Percentiles rank a stretch among this genome's conserved stretches.
phyloP scores from a whole-genome alignment of 2,888 invertebrate species.

The Stenodema calcarata region DNA sequence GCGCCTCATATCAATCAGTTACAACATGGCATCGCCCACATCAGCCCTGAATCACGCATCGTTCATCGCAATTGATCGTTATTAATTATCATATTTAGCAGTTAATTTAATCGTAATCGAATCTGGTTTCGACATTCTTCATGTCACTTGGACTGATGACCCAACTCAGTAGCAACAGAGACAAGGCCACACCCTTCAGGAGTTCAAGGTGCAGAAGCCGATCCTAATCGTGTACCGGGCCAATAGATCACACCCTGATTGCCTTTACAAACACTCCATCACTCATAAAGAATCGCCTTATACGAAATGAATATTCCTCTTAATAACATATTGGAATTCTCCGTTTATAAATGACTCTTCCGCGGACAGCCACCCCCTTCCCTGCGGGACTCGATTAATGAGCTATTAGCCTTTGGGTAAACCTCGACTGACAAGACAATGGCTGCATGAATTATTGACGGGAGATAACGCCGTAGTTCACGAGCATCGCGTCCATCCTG shows the following conservation, averaged over 20 bases:
- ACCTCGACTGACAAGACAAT: constrained; percentile 46
- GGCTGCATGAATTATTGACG: constrained; percentile 45
- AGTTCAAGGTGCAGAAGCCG: constrained; percentile 32
- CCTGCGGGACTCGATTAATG: constrained; percentile 23
- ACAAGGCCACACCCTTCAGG: not conserved
- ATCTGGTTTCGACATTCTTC: too few species aligned
- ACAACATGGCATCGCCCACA: too few species aligned
- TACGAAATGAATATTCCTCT: constrained; percentile 39
- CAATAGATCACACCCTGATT: constrained; percentile 40
- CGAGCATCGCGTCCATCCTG: constrained; percentile 15
- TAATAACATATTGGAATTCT: constrained; percentile 46
- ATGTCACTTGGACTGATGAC: too few species aligned
- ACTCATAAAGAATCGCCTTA: constrained; percentile 36
- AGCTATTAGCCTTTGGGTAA: constrained; percentile 46
- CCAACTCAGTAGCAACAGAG: not conserved
- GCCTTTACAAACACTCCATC: constrained; percentile 13
- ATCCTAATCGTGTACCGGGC: constrained; percentile 16
- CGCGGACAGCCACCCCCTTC: not conserved
- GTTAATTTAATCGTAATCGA: too few species aligned
- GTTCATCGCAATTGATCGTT: too few species aligned
- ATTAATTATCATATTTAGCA: too few species aligned
- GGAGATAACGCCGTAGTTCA: constrained; percentile 33
- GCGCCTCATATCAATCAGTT: too few species aligned
- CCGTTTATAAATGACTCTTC: constrained; percentile 37
- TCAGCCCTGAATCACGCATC: too few species aligned